These are phyloP conservation scores for Neotoma lepida DNA, from an alignment of 2,113 vertebrate genomes.

Conservation along the genomic window DNA sequence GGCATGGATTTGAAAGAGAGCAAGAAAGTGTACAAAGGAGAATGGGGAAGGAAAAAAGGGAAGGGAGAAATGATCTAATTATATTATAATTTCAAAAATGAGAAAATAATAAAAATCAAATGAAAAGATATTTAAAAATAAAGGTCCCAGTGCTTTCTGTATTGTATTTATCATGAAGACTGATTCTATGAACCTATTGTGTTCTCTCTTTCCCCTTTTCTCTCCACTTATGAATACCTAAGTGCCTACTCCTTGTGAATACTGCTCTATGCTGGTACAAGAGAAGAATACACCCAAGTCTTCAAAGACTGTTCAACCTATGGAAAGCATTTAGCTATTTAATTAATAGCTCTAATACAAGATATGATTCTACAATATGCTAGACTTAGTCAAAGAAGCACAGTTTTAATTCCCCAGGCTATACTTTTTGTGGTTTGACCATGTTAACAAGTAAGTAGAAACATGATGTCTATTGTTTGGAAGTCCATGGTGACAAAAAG, in stretches of 20 bases:
- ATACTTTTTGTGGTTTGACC: background rate
- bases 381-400: background rate
- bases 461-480: background rate
- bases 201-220: background rate
- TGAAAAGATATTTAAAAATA: background rate
- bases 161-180: background rate
- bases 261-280: rapidly evolving
- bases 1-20: background rate
- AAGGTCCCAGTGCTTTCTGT: background rate
- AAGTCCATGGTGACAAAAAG: background rate
- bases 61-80: background rate
- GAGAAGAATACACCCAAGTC: background rate
- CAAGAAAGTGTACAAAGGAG: background rate
- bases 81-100: background rate
- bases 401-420: background rate
- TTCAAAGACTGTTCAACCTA: background rate
- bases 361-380: background rate
- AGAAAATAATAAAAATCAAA: background rate
- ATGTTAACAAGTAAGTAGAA: background rate
- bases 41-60: background rate
- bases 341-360: background rate
- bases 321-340: background rate
- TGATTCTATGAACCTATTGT: background rate
- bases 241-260: rapidly evolving
- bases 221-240: background rate